A percentile compares a stretch with the other conserved stretches of the same genome.
phyloP scores from a whole-genome alignment of 2,113 vertebrate genomes.

The Stomatorhinus ivindoensis region DNA sequence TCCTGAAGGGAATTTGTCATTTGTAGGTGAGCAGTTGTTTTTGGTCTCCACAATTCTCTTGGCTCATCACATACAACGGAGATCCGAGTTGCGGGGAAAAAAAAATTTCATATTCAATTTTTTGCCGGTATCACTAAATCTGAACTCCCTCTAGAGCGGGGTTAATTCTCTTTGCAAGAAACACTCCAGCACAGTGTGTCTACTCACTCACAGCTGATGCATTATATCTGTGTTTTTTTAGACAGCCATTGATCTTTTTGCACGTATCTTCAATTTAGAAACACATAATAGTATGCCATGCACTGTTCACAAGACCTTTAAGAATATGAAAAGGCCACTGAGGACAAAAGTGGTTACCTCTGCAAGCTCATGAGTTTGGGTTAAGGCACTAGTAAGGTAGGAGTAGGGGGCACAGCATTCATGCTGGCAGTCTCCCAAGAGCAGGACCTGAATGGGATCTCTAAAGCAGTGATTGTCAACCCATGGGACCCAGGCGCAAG shows the following conservation, averaged over 20 bases:
- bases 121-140: not conserved
- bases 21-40: not conserved
- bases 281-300: not conserved
- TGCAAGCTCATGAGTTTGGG: conserved; percentile 66
- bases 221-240: not conserved
- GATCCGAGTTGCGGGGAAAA: too few relatives aligned
- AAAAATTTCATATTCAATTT: not conserved
- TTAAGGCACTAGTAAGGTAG: conserved; percentile 87
- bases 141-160: not conserved
- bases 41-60: not conserved
- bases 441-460: conserved; percentile 73
- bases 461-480: conserved; percentile 19
- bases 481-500: too few relatives aligned
- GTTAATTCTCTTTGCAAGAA: not conserved
- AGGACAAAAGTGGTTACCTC: conserved; percentile 59
- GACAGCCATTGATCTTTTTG: not conserved
- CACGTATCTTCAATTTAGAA: not conserved
- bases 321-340: not conserved
- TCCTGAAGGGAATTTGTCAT: not conserved
- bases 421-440: conserved; percentile 83
- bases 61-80: not conserved
- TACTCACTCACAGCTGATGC: not conserved
- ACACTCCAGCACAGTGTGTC: too few relatives aligned
- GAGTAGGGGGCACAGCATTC: conserved; percentile 82
- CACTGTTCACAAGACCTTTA: not conserved